Evolutionary conservation across 2,113 vertebrate genomes (phyloP).

Genomic region (Salvelinus namaycush): DNA sequence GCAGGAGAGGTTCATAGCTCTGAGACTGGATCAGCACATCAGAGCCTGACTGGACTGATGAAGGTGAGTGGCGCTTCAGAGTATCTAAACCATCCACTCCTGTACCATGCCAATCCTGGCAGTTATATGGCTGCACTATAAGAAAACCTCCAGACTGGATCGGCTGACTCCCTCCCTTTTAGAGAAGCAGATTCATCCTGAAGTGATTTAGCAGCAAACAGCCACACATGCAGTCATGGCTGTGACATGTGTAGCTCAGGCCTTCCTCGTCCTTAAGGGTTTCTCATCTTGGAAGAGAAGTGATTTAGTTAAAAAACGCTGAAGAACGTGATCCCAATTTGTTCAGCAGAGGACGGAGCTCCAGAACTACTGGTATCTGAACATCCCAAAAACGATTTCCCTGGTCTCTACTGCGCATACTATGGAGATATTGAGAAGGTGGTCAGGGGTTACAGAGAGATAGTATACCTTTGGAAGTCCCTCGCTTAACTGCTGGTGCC

Average conservation of each 20-base stretch:
- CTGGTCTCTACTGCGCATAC: neutral
- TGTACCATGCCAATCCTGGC: neutral
- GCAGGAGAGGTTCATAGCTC: constrained; percentile 16
- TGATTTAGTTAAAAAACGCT: neutral
- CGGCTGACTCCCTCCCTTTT: constrained; percentile 29
- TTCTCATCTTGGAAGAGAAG: too few relatives aligned
- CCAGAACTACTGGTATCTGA: neutral
- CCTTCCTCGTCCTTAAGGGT: constrained; percentile 30
- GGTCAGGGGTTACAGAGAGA: neutral
- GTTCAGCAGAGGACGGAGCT: neutral
- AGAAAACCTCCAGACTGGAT: constrained; percentile 33
- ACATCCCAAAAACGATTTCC: too few relatives aligned
- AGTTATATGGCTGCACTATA: constrained; percentile 21
- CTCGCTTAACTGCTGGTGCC: neutral
- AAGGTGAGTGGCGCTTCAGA: constrained; percentile 22
- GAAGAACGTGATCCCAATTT: neutral
- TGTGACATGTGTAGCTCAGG: constrained; percentile 20
- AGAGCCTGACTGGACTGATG: constrained; percentile 22
- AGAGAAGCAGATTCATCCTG: neutral
- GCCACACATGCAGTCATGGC: too few relatives aligned
- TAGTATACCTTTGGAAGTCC: neutral
- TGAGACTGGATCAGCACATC: constrained; percentile 11
- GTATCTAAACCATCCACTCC: constrained; percentile 17
- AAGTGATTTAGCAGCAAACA: neutral
- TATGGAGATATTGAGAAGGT: neutral